Base-by-base conservation (phyloP, 2,888 invertebrate species). In the Caradrina clavipalpis region DNA sequence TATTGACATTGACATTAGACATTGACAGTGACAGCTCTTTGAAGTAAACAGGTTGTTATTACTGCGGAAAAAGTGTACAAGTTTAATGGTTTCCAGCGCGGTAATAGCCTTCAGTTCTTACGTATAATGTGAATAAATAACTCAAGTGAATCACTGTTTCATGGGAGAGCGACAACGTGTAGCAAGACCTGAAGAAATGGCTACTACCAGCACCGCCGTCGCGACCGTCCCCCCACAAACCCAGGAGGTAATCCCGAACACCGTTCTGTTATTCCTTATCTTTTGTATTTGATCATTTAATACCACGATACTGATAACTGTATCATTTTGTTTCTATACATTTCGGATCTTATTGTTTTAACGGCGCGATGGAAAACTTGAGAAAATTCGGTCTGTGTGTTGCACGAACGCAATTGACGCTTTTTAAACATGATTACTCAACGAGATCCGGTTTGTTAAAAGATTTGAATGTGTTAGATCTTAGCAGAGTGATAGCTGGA, bases 401-500 rank as follows among this genome's bases (percentile, higher is more conserved):
- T 70, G 76, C 87, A 35, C 87, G 80, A 71, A 73, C 69, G 10
- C 81, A 82, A 69, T 81, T 83, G 39, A 78, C 66, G 26, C 21
- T 81, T 61, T 80, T 76, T 17, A 86, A 74, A 67, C 65, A 80
- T 13, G 76, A 82, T 39, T 92, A 90, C 76, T 91, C 91, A 1
- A 90, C 90, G 4, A 90, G 88, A 64, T 68, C 86, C 17, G 97
- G 97, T 69, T 97, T 98, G 21, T 91, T 98, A 53, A 95, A 95
- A 68, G 98, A 97, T 71, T 94, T 98, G 49, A 96, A 97, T 86
- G 96, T 98, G 17, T 91, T 99, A 73, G 98, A 99, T 93, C 91
- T 98, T 74, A 98, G 98, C 8, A 96, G 99, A 84, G 98, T 99
- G 51, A 97, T 99, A 4, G 99, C 99, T 22, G 99, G 99, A 0